Percentiles rank a stretch among this genome's conserved stretches.
Evolutionary conservation across 2,797 vertebrate genomes (phyloP).

Genomic region (Lepidocolaptes lacrymiger): DNA sequence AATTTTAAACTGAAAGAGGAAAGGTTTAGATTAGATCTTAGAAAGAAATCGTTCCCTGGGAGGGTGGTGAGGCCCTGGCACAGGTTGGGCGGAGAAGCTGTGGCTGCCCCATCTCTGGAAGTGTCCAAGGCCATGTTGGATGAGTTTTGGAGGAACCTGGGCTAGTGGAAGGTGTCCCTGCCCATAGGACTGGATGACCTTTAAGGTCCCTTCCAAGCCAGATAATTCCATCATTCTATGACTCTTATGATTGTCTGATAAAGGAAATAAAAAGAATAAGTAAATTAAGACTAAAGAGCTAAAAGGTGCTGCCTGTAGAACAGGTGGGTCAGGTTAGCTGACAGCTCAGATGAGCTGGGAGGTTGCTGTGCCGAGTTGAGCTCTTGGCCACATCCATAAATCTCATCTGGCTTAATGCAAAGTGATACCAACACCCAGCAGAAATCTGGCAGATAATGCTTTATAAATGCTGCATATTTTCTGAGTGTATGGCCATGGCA

Average conservation of each 20-base stretch:
- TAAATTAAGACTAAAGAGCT: neutral
- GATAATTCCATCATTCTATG: neutral
- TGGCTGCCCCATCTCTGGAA: neutral
- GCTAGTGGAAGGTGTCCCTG: fast-evolving
- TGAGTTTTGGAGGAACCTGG: fast-evolving
- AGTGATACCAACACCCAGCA: neutral
- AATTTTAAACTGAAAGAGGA: neutral
- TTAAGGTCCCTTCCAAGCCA: neutral
- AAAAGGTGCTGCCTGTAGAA: neutral
- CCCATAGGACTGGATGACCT: neutral
- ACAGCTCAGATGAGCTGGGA: neutral
- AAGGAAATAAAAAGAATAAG: neutral
- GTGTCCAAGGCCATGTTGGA: neutral
- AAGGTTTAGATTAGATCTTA: neutral
- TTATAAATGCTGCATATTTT: neutral
- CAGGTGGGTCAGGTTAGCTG: neutral
- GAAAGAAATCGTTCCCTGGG: no score
- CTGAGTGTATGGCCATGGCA: neutral
- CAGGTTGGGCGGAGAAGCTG: neutral
- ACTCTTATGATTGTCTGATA: neutral
- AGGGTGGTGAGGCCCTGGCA: fast-evolving
- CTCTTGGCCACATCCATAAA: neutral
- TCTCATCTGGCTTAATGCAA: neutral
- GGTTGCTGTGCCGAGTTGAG: neutral
- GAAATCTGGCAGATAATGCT: neutral